Conservation (phyloP, 2,113 vertebrate species). For the Xyliphius kryptos region DNA sequence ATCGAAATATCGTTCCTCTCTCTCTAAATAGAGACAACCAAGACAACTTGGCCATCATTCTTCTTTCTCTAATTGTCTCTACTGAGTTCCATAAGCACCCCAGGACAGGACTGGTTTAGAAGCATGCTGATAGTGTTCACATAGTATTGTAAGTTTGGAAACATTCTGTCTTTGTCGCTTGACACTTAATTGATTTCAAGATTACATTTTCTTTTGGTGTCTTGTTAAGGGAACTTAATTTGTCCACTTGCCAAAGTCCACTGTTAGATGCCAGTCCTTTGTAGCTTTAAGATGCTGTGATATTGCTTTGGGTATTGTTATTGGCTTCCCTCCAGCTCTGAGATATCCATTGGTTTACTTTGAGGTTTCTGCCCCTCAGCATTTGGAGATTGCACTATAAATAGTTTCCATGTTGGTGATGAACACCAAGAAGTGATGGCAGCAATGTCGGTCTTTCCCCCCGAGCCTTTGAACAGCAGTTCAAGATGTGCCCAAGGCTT, state of each 20-base stretch:
- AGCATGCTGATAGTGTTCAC: no score
- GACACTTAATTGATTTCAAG: no score
- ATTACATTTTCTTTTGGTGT: no score
- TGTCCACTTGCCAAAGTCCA: neutral
- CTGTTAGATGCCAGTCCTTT: conserved; percentile 5
- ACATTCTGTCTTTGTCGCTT: no score
- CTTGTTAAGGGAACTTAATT: conserved; percentile 1
- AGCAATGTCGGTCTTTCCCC: neutral
- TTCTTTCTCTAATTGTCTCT: no score
- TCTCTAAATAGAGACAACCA: no score
- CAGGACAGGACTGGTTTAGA: no score
- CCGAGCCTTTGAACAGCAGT: neutral
- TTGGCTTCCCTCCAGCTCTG: neutral
- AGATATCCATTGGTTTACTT: neutral
- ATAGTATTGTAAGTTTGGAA: no score
- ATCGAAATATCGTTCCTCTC: no score
- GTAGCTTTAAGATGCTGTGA: neutral
- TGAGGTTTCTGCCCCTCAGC: neutral
- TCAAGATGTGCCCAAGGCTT: neutral
- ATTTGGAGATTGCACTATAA: conserved; percentile 14
- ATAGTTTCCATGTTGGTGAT: neutral
- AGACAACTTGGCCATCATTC: no score
- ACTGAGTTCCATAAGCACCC: no score
- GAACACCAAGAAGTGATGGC: neutral
- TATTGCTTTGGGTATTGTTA: neutral